Evolutionary conservation across 2,113 vertebrate genomes (phyloP).

Genomic region (Macroglossus sobrinus): DNA sequence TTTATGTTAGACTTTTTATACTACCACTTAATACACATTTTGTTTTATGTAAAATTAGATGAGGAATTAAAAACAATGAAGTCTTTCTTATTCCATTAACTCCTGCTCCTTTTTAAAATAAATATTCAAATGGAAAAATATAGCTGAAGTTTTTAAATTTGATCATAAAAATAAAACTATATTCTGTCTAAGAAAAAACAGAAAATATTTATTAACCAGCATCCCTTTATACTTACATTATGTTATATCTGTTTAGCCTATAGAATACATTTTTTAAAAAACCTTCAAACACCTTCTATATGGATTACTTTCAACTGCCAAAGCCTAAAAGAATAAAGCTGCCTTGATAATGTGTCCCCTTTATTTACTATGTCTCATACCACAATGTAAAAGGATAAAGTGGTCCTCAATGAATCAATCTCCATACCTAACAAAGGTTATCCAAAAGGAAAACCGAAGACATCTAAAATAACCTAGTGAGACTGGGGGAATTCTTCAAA

Average conservation of each 20-base stretch:
- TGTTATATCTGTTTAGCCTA: background rate
- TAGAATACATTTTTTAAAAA: background rate
- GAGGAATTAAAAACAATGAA: constrained; percentile 23
- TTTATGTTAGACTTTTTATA: background rate
- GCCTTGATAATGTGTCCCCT: background rate
- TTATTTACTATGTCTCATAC: background rate
- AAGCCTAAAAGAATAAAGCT: background rate
- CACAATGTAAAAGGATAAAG: background rate
- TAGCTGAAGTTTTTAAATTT: background rate
- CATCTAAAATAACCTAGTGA: background rate
- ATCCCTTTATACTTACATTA: background rate
- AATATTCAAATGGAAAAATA: background rate
- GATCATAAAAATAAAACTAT: background rate
- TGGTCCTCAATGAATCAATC: background rate
- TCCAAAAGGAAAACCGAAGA: background rate
- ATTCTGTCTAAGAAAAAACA: constrained; percentile 4
- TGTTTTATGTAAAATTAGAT: constrained; percentile 16
- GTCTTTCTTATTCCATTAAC: constrained; percentile 3
- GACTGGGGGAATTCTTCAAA: background rate
- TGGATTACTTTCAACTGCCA: background rate
- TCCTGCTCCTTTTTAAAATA: constrained; percentile 24
- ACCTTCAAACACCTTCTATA: background rate
- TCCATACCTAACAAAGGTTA: background rate
- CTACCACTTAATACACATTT: background rate
- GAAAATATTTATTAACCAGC: background rate